Conservation (phyloP, 2,113 vertebrate genomes). For the Oryzias curvinotus region DNA sequence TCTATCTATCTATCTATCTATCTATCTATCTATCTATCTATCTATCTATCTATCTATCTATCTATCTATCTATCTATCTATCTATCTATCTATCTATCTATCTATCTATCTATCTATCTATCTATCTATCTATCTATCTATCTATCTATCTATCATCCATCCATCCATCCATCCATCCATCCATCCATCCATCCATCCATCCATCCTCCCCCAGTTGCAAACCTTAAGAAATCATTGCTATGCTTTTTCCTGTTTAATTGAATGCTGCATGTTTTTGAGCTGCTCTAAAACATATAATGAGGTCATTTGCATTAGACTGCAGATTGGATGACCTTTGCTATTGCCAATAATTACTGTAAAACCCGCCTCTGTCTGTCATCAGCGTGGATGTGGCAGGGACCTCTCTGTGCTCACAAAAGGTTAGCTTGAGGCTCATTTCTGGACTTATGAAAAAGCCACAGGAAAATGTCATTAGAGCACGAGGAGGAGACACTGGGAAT, state of each 20-base stretch:
- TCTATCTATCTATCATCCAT: not conserved
- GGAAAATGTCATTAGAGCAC: constrained; percentile 78
- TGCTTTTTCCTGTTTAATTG: constrained; percentile 63
- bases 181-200: not conserved
- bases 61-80: not conserved
- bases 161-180: not conserved
- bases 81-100: not conserved
- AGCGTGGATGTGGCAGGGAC: constrained; percentile 67
- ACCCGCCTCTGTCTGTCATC: constrained; percentile 73
- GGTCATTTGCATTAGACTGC: constrained; percentile 83
- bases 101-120: not conserved
- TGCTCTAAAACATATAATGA: constrained; percentile 82
- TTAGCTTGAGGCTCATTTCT: constrained; percentile 76
- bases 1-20: constrained; percentile 1
- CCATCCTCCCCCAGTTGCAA: no score
- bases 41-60: not conserved
- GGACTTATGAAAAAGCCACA: constrained; percentile 75
- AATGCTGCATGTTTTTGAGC: constrained; percentile 80
- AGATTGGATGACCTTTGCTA: constrained; percentile 86
- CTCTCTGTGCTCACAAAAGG: constrained; percentile 76
- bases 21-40: not conserved
- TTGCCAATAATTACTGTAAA: constrained; percentile 87
- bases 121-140: no score
- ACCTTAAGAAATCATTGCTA: constrained; percentile 6
- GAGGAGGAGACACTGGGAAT: constrained; percentile 68